Evolutionary conservation across 2,797 vertebrate species (phyloP), one percentile per base, ranked within the genome.

Genomic region (Sandelia bainsii): DNA sequence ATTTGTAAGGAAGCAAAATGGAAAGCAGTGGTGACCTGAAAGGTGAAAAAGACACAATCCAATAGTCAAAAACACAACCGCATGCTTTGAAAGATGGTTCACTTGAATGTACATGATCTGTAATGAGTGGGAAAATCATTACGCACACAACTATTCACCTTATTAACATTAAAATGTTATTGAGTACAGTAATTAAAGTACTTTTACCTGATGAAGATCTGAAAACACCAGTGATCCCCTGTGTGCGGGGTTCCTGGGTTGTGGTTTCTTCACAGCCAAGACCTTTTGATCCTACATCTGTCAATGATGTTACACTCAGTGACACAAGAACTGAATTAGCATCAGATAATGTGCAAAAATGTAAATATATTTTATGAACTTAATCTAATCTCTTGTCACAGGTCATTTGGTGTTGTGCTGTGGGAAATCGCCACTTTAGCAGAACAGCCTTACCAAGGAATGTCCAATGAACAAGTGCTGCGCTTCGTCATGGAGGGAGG

Each of bases 401-500:
- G 95, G 95, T 96, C 95, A 29, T 99, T 99, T 0, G 98, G 98
- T 0, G 98, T 99, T 0, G 98, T 99, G 51, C 94, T 99, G 54
- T 99, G 98, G 98, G 98, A 99, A 91, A 98, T 99, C 0, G 96
- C 98, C 63, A 99, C 98, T 0, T 89, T 99, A 69, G 96, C 98
- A 0, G 98, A 99, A 81, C 98, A 99, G 88, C 98, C 98, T 0
- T 99, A 99, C 93, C 98, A 99, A 87, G 98, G 98, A 82, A 96
- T 99, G 96, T 98, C 98, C 92, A 99, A 99, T 1, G 98, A 99
- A 75, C 98, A 99, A 90, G 98, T 99, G 79, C 96, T 99, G 70
- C 98, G 97, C 79, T 99, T 99, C 1, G 98, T 99, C 88, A 99
- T 99, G 98, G 98, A 99, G 68, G 98, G 98, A 9, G 97, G 97